Evolutionary conservation across 1,140 invertebrate species (phyloP).

Genomic region (Sesamia nonagrioides): DNA sequence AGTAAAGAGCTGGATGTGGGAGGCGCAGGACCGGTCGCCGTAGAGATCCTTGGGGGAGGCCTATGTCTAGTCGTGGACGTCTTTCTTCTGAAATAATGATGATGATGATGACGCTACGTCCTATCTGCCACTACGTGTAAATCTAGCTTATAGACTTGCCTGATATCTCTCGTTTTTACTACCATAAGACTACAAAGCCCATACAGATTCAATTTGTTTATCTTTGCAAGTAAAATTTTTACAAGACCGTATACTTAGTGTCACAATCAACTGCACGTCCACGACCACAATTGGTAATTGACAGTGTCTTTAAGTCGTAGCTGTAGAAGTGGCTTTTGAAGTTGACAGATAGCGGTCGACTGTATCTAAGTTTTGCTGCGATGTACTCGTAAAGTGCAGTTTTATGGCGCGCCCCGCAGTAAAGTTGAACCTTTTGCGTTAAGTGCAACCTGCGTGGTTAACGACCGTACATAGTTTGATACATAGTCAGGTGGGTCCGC

Average conservation of each 20-base stretch:
- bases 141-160: too few relatives aligned
- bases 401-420: slow-evolving; percentile 37
- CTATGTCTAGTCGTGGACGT: too few relatives aligned
- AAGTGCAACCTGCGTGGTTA: slow-evolving; percentile 39
- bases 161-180: neutral
- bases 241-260: neutral
- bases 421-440: slow-evolving; percentile 38
- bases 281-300: too few relatives aligned
- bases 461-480: slow-evolving; percentile 39
- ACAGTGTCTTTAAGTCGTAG: too few relatives aligned
- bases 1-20: too few relatives aligned
- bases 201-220: slow-evolving; percentile 17
- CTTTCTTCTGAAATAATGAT: too few relatives aligned
- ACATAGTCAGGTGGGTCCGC: slow-evolving; percentile 12
- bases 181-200: neutral
- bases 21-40: too few relatives aligned
- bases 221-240: slow-evolving; percentile 16
- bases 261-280: too few relatives aligned
- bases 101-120: too few relatives aligned
- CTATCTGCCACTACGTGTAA: too few relatives aligned
- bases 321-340: neutral
- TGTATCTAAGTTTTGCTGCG: neutral
- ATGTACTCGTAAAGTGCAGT: slow-evolving; percentile 32
- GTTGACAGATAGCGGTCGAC: neutral
- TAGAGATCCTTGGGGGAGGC: too few relatives aligned